Base-by-base conservation (phyloP, 2,888 invertebrate species). In the Cerastoderma edule region DNA sequence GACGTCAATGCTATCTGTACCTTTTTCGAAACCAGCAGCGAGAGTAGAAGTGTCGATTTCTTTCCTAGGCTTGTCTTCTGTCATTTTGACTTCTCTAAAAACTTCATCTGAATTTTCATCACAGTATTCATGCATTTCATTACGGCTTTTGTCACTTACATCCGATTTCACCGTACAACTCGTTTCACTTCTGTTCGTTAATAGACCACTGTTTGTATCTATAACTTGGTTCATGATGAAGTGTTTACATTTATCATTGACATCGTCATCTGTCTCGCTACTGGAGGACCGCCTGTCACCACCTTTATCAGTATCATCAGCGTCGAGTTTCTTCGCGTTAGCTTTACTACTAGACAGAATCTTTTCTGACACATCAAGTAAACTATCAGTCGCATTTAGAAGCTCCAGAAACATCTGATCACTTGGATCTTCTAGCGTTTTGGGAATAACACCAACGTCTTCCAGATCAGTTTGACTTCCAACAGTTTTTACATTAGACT, bases 181-280 rank as follows among this genome's bases (percentile, higher is more conserved):
- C n/a, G 6, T 22, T 60, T 60, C 35, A 60, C 60, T 60, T 39
- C 60, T 60, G n/a, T 39, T 39, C 8, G 60, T 60, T 39, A 35
- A 24, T 30, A 39, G 60, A 33, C 35, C 35, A 39, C 22, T 16
- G 24, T 60, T 27, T 39, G 60, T 72, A 8, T 60, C 76, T 44
- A 76, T 72, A 16, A 66, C 70, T 3, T 53, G 67, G n/a, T 76
- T 76, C 13, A 32, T 64, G 3, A 76, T 35, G 50, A 72, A 72
- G 22, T 56, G 67, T 35, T 33, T 56, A 48, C 76, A 76, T 57
- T 76, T 76, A 24, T 72, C 72, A 64, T 33, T 63, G 22, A 71
- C 70, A 16, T 54, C 54, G 24, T 39, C 60, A 27, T 60, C 33
- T 6, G 60, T 39, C 27, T 53, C 30, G 50, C 48, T 48, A n/a